Evolutionary conservation across 2,113 vertebrate genomes (phyloP).

Genomic region (Leptocoma aspasia): DNA sequence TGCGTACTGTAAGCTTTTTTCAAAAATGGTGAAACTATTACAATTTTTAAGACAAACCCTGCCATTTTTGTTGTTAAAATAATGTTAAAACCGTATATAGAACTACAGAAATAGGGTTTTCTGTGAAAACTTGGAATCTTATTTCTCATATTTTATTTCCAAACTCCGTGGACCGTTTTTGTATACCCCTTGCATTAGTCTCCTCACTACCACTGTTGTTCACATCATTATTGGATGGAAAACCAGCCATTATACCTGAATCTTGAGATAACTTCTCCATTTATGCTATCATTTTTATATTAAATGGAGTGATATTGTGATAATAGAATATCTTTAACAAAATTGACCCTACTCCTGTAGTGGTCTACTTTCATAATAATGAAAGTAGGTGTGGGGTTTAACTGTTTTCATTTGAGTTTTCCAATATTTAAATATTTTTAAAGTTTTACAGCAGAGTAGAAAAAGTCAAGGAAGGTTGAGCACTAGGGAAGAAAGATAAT

Average conservation of each 20-base stretch:
- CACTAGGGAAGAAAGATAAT: background rate
- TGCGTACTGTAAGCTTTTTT: background rate
- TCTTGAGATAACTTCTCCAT: background rate
- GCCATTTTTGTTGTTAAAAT: background rate
- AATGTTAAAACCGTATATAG: background rate
- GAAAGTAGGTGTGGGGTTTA: background rate
- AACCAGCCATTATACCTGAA: background rate
- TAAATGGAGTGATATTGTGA: background rate
- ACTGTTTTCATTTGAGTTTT: background rate
- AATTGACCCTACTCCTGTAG: background rate
- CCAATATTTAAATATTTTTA: background rate
- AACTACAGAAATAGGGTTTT: background rate
- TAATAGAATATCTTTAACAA: background rate
- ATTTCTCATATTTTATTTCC: background rate
- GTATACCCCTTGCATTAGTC: background rate
- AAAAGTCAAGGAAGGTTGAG: background rate
- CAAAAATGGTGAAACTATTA: background rate
- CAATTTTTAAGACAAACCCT: background rate
- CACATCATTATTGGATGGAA: background rate
- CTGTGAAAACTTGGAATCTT: background rate
- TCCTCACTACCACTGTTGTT: background rate
- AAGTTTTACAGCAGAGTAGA: background rate
- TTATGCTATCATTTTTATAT: background rate
- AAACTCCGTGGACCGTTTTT: background rate
- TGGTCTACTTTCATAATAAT: background rate